Base-by-base conservation (phyloP, 2,888 invertebrate species). In the Drosophila fulvimacula region DNA sequence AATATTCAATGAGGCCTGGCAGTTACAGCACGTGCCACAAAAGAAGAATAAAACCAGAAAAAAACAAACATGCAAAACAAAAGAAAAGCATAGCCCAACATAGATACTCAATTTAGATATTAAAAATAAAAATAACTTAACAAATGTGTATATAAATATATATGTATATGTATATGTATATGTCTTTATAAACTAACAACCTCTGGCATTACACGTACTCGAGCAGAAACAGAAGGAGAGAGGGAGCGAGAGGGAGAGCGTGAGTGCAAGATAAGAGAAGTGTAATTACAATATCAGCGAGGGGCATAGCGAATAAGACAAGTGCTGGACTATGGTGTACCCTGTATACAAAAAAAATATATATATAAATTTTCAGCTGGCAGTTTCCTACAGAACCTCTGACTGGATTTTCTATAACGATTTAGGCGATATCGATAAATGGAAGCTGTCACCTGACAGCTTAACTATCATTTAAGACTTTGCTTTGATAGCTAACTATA, bases 1-100 rank as follows among this genome's bases (percentile, higher is more conserved):
- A 78, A 69, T 61, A 79, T 75, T 79, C 75, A 79, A 69, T 69
- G 75, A 61, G 46, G 19, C 49, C 51, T 59, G 75, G 59, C 75
- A 68, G 41, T 41, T 42, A 63, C 38, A 39, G 39, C 73, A 73
- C 66, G 73, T 72, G 61, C 55, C 41, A 41, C 21, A 53, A 39
- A 79, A 49, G 82, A 39, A 60, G 11, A 10, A 36, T 55, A 64
- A 36, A 24, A 39, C 11, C 27, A 27, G 10, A 65, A 44, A 51
- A 63, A 73, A 38, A 71, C 57, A 6, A 42, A 11, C 21, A 53
- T 73, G 38, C 58, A 69, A 38, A 36, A 53, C 36, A 49, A 27
- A 36, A 24, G 32, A 52, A 24, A 36, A 6, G 4, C 13, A 42
- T 41, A 42, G 10, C 38, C 36, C 9, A 36, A 67, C 48, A 57